phyloP scores from a whole-genome alignment of 2,797 vertebrate species.

The Xiphophorus birchmanni region DNA sequence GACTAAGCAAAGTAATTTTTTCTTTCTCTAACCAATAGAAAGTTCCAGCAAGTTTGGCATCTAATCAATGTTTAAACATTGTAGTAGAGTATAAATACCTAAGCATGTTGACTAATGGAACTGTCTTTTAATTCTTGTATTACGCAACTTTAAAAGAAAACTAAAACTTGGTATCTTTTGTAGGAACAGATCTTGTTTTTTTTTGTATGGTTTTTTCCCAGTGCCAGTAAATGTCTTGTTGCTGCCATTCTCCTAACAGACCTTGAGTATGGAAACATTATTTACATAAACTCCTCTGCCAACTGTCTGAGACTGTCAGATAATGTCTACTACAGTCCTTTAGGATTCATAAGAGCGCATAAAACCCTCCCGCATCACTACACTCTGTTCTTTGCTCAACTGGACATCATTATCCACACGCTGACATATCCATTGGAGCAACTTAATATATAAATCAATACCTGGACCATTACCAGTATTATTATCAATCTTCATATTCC shows the following conservation, averaged over 20 bases:
- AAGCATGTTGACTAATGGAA: background rate
- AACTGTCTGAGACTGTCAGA: background rate
- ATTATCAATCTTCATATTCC: background rate
- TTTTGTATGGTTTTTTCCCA: background rate
- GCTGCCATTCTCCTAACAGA: background rate
- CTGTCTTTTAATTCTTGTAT: background rate
- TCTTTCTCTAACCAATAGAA: background rate
- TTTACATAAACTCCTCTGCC: background rate
- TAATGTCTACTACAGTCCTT: background rate
- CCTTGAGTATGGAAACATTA: slow-evolving; percentile 1
- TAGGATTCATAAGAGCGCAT: background rate
- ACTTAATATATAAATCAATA: background rate
- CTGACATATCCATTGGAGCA: background rate
- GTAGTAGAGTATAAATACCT: background rate
- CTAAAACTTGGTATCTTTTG: background rate
- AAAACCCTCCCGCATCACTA: background rate
- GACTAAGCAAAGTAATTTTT: background rate
- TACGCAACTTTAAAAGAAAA: background rate
- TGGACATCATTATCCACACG: background rate
- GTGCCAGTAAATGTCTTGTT: background rate
- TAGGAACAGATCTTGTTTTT: background rate
- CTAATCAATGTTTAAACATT: background rate
- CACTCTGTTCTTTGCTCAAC: background rate
- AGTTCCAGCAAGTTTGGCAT: background rate
- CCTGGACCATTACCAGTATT: background rate